phyloP scores from a whole-genome alignment of 2,888 invertebrate species.

The Drosophila koepferae region DNA sequence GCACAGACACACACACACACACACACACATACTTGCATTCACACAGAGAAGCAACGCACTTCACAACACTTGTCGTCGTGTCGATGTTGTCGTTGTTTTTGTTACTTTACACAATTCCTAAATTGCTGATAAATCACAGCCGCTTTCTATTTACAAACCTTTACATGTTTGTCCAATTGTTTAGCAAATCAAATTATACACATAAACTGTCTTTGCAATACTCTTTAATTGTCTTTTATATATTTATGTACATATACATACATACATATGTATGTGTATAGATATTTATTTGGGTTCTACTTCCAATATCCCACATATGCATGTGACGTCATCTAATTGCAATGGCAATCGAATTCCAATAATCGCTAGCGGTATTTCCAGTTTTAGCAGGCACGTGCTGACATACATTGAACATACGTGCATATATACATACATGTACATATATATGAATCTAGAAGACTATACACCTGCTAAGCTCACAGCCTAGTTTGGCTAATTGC shows the following conservation, averaged over 20 bases:
- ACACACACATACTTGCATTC: slow-evolving; percentile 4
- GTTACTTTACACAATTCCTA: slow-evolving; percentile 66
- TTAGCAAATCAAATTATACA: slow-evolving; percentile 28
- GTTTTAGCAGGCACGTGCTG: slow-evolving; percentile 34
- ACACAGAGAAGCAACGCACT: slow-evolving; percentile 4
- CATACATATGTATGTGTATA: neutral
- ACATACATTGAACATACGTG: slow-evolving; percentile 31
- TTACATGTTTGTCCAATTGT: slow-evolving; percentile 30
- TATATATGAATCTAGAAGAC: slow-evolving; percentile 3
- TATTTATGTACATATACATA: neutral
- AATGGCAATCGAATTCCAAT: slow-evolving; percentile 44
- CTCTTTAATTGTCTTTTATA: slow-evolving; percentile 5
- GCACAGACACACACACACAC: slow-evolving; percentile 9
- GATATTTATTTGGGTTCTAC: neutral
- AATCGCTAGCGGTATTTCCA: slow-evolving; percentile 22
- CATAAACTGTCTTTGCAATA: slow-evolving; percentile 14
- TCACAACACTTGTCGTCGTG: slow-evolving; percentile 31
- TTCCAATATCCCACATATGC: neutral
- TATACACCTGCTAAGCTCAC: slow-evolving; percentile 47
- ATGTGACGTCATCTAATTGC: slow-evolving; percentile 51
- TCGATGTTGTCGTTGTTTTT: slow-evolving; percentile 27
- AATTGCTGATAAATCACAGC: slow-evolving; percentile 69
- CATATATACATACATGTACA: neutral
- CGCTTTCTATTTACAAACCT: slow-evolving; percentile 65
- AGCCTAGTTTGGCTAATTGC: slow-evolving; percentile 17